Base-by-base conservation (phyloP, 2,113 vertebrate genomes). In the Ranitomeya imitator region DNA sequence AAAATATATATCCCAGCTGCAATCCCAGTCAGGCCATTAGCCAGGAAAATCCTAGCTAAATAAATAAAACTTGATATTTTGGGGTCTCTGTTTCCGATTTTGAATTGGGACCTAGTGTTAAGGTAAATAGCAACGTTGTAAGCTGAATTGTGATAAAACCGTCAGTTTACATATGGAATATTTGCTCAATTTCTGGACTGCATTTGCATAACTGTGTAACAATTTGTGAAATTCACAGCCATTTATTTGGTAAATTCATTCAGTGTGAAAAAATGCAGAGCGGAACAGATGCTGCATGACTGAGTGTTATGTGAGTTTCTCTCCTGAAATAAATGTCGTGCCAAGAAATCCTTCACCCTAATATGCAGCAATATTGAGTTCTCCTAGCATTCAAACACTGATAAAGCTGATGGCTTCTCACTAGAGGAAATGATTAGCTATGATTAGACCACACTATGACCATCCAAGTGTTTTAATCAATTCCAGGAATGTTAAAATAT, bases 341-440 rank as follows among this genome's bases (percentile, higher is more conserved):
- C 13, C 13, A 82, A 63, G 16, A 63, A 82, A 26, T 84, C 10
- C n/a, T 55, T 23, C 26, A 67, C 63, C n/a, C 19, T 83, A n/a
- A 45, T 8, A 69, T 52, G 16, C 6, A 54, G 37, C 10, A 52
- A 51, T 15, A 83, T n/a, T 15, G 2, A 52, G 69, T 73, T 73
- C 26, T 37, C 61, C 37, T 13, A 16, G 11, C 60, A 52, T n/a
- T n/a, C 8, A 65, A 16, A 69, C 11, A 77, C 51, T 52, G 10
- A 65, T 52, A 86, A 79, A 77, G 78, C 45, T 79, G 57, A 52
- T 54, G 18, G 54, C 19, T 6, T 3, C 37, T 63, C 13, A 79
- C 85, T 86, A 37, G n/a, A 54, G 4, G 85, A 63, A 79, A 79
- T 73, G 54, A 82, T 81, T 87, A 81, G 23, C 54, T 81, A 3